Evolutionary conservation across 2,113 vertebrate genomes (phyloP).

Genomic region (Cariama cristata): DNA sequence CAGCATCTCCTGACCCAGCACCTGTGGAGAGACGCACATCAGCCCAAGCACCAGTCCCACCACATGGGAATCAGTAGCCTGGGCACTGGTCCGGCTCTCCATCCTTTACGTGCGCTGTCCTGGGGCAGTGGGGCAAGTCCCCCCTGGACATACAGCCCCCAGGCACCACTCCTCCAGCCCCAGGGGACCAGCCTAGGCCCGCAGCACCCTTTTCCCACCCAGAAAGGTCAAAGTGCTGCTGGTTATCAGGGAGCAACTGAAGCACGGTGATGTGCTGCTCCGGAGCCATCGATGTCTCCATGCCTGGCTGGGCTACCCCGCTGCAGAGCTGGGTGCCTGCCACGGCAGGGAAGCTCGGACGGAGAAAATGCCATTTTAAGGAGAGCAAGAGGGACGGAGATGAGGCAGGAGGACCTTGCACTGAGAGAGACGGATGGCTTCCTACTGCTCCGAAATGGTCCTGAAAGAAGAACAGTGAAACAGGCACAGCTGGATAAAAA

Average conservation of each 20-base stretch:
- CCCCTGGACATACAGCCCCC: not conserved
- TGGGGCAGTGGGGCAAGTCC: accelerated
- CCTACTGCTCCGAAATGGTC: not conserved
- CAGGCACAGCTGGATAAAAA: not conserved
- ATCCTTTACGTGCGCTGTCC: accelerated
- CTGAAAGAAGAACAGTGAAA: not conserved
- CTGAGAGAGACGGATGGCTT: not conserved
- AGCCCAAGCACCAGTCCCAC: not conserved
- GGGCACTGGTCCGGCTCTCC: not conserved
- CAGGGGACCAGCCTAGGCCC: not conserved
- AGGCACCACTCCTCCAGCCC: not conserved
- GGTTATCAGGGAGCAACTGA: not conserved
- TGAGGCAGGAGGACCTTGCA: not conserved
- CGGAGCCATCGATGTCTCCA: accelerated
- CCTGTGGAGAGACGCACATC: not conserved
- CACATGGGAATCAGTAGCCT: accelerated
- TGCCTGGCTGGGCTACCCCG: accelerated
- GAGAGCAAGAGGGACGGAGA: not conserved
- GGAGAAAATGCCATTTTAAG: not conserved
- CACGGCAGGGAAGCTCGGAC: not conserved
- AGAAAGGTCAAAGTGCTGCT: not conserved
- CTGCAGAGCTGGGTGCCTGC: not conserved
- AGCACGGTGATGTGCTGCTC: not conserved
- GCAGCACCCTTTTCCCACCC: not conserved
- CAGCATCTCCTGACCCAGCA: not conserved